A percentile compares a stretch with the other conserved stretches of the same genome.
These are phyloP conservation scores for Drosophila sordidula DNA, from an alignment of 2,888 invertebrate genomes.

Conservation along the genomic window DNA sequence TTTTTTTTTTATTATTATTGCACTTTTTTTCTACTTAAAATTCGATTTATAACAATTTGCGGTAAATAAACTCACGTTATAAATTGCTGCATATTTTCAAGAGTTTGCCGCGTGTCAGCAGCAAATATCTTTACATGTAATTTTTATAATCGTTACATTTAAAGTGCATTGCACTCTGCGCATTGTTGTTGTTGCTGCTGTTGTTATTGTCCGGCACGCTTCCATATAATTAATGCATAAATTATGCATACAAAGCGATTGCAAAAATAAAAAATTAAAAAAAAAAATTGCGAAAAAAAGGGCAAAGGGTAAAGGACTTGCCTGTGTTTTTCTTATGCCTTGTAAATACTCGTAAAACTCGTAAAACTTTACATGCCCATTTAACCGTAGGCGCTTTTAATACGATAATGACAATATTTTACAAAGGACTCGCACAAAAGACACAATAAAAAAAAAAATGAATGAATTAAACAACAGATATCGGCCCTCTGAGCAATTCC, in stretches of 20 bases:
- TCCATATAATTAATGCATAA: slow-evolving; percentile 70
- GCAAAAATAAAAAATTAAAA: slow-evolving; percentile 19
- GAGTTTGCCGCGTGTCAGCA: slow-evolving; percentile 45
- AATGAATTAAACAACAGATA: slow-evolving; percentile 1
- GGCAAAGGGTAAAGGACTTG: slow-evolving; percentile 25
- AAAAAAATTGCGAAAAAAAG: not conserved
- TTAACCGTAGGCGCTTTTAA: slow-evolving; percentile 71
- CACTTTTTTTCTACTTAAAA: slow-evolving; percentile 63
- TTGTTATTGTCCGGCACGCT: slow-evolving; percentile 38
- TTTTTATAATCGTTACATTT: slow-evolving; percentile 57
- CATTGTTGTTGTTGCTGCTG: slow-evolving; percentile 25
- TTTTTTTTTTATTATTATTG: slow-evolving; percentile 16
- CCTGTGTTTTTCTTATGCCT: slow-evolving; percentile 40
- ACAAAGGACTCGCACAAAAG: slow-evolving; percentile 55
- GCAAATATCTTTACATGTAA: slow-evolving; percentile 56
- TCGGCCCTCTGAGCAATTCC: not conserved
- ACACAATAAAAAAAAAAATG: slow-evolving; percentile 1
- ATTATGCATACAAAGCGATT: slow-evolving; percentile 70
- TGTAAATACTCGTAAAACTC: slow-evolving; percentile 63
- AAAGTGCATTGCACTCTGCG: slow-evolving; percentile 56
- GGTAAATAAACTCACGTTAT: slow-evolving; percentile 76
- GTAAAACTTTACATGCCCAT: slow-evolving; percentile 63
- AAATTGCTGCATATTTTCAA: slow-evolving; percentile 64
- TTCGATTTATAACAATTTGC: slow-evolving; percentile 80
- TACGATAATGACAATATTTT: slow-evolving; percentile 75